A percentile compares a stretch with the other conserved stretches of the same genome.
Evolutionary conservation across 2,797 vertebrate species (phyloP).

Genomic region (Muscicapa comitata): DNA sequence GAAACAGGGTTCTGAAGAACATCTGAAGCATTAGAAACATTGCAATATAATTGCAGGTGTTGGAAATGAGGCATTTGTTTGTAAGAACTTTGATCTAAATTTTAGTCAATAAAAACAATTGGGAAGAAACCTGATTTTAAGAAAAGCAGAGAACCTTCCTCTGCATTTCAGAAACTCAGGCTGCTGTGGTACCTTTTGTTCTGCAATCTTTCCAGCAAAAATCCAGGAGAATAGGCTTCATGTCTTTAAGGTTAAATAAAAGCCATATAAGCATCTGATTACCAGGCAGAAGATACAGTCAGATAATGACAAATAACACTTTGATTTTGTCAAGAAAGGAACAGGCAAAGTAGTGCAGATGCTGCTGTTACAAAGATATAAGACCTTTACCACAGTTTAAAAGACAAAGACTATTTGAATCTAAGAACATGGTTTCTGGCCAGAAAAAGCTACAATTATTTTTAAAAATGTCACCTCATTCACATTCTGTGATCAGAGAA

Average conservation of each 20-base stretch:
- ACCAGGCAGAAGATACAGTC: constrained; percentile 26
- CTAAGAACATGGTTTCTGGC: constrained; percentile 14
- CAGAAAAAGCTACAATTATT: constrained; percentile 55
- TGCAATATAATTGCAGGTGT: neutral
- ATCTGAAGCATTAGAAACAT: neutral
- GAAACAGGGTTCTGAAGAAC: neutral
- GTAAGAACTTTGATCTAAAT: constrained; percentile 22
- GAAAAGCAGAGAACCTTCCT: neutral
- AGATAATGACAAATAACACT: constrained; percentile 18
- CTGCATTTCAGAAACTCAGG: neutral
- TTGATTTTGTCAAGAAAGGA: neutral
- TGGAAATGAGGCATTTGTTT: constrained; percentile 5
- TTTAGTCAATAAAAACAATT: constrained; percentile 25
- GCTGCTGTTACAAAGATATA: neutral
- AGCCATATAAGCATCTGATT: constrained; percentile 17
- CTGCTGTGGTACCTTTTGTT: neutral
- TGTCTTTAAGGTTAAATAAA: neutral
- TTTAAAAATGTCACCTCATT: constrained; percentile 61
- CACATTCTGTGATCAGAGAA: constrained; percentile 55
- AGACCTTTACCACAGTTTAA: constrained; percentile 41
- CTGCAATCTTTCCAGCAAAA: neutral
- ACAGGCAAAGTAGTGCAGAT: neutral
- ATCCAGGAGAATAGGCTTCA: neutral
- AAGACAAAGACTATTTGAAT: constrained; percentile 41
- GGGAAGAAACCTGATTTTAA: neutral